Conservation (phyloP, 2,888 invertebrate species). For the Plebejus melissa region DNA sequence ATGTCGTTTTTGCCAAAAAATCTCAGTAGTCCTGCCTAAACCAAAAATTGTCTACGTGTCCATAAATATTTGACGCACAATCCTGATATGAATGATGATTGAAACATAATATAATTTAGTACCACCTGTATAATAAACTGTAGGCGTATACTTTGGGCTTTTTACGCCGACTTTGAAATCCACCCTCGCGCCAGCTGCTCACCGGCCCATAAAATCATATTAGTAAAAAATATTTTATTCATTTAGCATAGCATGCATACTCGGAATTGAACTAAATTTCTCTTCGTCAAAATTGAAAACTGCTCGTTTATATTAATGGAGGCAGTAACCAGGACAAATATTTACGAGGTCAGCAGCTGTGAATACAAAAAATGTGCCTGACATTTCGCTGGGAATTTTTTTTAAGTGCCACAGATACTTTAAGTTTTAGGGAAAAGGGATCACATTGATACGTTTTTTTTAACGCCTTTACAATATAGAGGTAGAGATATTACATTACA, state of each 20-base stretch:
- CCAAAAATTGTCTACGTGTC: too few relatives aligned
- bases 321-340: constrained; percentile 28
- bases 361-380: constrained; percentile 19
- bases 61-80: too few relatives aligned
- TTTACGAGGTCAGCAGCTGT: constrained; percentile 26
- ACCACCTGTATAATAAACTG: not conserved
- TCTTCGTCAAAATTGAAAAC: constrained; percentile 31
- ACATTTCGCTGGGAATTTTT: constrained; percentile 17
- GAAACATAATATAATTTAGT: not conserved
- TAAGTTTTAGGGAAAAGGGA: not conserved
- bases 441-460: not conserved
- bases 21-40: too few relatives aligned
- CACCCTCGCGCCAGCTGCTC: constrained; percentile 19
- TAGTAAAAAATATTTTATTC: constrained; percentile 26
- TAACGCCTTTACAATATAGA: too few relatives aligned
- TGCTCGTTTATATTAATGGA: constrained; percentile 29
- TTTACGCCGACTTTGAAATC: constrained; percentile 18
- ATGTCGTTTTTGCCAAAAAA: too few relatives aligned
- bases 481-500: too few relatives aligned
- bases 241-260: constrained; percentile 22
- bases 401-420: constrained; percentile 19
- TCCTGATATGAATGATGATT: not conserved
- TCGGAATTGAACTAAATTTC: constrained; percentile 29
- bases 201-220: constrained; percentile 20
- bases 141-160: not conserved